A percentile compares a stretch with the other conserved stretches of the same genome.
Conservation (phyloP, 2,888 invertebrate species). For the Tiliacea citrago region DNA sequence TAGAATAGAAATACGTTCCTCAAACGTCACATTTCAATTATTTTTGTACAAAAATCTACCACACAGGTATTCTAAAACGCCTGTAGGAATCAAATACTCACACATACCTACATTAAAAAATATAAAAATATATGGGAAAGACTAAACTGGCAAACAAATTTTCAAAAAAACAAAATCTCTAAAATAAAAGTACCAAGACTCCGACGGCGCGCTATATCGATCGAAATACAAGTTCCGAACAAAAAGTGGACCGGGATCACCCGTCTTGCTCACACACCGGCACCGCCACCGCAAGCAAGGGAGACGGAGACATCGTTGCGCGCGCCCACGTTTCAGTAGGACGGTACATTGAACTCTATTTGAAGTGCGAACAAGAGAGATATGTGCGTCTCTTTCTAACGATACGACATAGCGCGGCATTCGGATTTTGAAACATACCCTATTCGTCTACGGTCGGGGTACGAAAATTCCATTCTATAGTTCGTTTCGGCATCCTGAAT, state of each 20-base stretch:
- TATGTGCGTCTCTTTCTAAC: constrained; percentile 78
- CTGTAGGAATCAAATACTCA: background rate
- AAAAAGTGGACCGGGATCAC: constrained; percentile 84
- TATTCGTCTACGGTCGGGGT: constrained; percentile 65
- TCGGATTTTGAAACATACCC: constrained; percentile 69
- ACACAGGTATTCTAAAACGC: background rate
- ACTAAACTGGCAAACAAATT: constrained; percentile 35
- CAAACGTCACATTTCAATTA: background rate
- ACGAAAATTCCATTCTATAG: constrained; percentile 63
- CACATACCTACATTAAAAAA: background rate
- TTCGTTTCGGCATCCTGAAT: constrained; percentile 49
- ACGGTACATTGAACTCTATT: constrained; percentile 86
- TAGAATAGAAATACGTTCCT: background rate
- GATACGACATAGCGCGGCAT: constrained; percentile 72
- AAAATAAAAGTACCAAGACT: constrained; percentile 80
- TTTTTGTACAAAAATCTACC: background rate
- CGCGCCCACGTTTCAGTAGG: constrained; percentile 88
- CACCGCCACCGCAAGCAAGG: constrained; percentile 65
- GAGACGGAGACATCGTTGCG: constrained; percentile 77
- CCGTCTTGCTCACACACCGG: constrained; percentile 72
- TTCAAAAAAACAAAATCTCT: constrained; percentile 55
- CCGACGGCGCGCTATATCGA: constrained; percentile 80
- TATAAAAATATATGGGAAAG: constrained; percentile 21
- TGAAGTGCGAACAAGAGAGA: constrained; percentile 74
- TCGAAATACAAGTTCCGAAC: constrained; percentile 88